Evolutionary conservation across 2,797 vertebrate genomes (phyloP), one percentile per base, ranked within the genome.

Genomic region (Centroberyx gerrardi): DNA sequence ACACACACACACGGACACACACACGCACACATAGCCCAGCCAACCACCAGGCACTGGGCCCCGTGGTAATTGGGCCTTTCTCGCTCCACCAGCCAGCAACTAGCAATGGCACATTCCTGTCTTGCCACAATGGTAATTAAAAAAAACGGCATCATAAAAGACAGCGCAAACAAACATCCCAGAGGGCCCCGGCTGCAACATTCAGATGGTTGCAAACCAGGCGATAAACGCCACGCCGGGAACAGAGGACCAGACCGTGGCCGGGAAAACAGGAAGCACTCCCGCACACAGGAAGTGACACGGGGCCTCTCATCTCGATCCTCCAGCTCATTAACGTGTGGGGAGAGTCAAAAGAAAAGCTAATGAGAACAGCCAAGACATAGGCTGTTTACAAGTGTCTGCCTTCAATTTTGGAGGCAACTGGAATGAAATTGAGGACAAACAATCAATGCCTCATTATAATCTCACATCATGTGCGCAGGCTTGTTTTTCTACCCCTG

Each of bases 381-480:
- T 87, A 90, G 88, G 86, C 78, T 94, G 94, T 94, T 94, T 94
- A 94, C 92, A 93, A 93, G 91, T 89, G 87, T 89, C 93, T 90
- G 91, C 83, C 90, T 92, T 91, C 80, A 86, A 84, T 94, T 91
- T 91, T 81, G 91, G 89, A 85, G 74, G 76, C 88, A 92, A 90
- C 88, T 85, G 88, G 38, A 88, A 93, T 89, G 89, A 91, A 93
- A 92, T 92, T 88, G 88, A 94, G 93, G 91, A 93, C 91, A 93
- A 93, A 93, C 92, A 92, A 93, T 92, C 93, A 92, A 88, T 90
- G 91, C 89, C 93, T 95, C 90, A 94, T 93, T 94, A 93, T 94
- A 89, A 90, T 89, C 91, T 88, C 83, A 80, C 87, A 89, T 90
- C 87, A 85, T 86, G 87, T 82, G 77, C 66, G 54, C 80, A 71